Conservation (phyloP, 2,888 invertebrate genomes). For the Tinea semifulvella region DNA sequence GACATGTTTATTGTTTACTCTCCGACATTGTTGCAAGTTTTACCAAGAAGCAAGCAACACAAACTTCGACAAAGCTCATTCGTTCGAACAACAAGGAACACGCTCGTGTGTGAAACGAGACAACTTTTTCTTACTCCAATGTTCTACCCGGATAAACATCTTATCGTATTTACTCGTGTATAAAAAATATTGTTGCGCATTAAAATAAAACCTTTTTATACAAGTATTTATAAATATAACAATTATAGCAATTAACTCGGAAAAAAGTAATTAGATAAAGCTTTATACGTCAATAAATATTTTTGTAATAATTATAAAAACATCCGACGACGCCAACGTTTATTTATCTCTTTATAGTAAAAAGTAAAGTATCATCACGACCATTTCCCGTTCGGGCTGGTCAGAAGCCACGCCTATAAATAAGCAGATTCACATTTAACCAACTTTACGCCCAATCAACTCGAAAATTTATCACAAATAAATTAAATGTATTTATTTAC, state of each 20-base stretch:
- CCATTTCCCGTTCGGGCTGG: no score
- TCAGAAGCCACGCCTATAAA: no score
- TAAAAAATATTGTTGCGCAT: no score
- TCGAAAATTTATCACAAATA: no score
- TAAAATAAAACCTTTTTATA: no score
- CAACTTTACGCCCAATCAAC: no score
- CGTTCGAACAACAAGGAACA: not conserved
- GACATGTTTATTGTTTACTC: slow-evolving; percentile 8
- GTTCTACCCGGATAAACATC: not conserved
- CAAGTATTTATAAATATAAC: not conserved
- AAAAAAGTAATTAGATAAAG: not conserved
- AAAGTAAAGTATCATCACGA: no score
- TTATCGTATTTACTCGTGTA: no score
- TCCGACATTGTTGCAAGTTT: slow-evolving; percentile 7
- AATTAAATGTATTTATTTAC: no score
- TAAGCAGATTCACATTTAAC: no score
- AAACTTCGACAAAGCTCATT: slow-evolving; percentile 1
- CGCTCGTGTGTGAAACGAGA: slow-evolving; percentile 5
- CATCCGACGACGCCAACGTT: no score
- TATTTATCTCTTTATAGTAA: no score
- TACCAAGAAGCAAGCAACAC: slow-evolving; percentile 1
- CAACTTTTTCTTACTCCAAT: not conserved
- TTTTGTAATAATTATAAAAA: not conserved
- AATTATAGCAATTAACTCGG: slow-evolving; percentile 7
- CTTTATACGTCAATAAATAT: not conserved